Evolutionary conservation across 2,888 invertebrate species (phyloP).

Genomic region (Diarsia brunnea): DNA sequence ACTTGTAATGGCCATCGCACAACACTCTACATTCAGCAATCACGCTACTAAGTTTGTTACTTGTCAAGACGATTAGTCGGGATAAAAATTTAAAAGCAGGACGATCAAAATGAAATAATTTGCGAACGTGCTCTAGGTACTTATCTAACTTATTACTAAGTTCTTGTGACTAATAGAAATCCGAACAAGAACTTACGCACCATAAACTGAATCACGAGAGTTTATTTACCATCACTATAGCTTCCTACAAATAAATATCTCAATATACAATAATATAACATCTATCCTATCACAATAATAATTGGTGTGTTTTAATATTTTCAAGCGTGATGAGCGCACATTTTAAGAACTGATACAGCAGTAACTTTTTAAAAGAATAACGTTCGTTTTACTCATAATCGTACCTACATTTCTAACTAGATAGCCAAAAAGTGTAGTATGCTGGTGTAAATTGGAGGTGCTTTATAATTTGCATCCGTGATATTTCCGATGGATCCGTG

Average conservation of each 20-base stretch:
- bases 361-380: constrained; percentile 8
- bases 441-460: constrained; percentile 37
- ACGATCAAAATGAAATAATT: constrained; percentile 5
- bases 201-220: constrained; percentile 17
- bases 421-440: constrained; percentile 28
- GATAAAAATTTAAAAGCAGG: not conserved
- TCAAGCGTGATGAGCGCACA: constrained; percentile 78
- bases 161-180: constrained; percentile 37
- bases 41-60: not conserved
- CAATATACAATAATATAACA: not conserved
- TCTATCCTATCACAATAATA: constrained; percentile 8
- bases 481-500: constrained; percentile 73
- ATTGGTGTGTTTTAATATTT: constrained; percentile 66
- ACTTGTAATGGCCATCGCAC: constrained; percentile 15
- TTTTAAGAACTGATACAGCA: constrained; percentile 71
- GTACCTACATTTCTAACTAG: constrained; percentile 22
- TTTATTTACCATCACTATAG: not conserved
- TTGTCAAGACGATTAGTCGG: not conserved
- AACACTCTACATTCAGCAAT: constrained; percentile 7
- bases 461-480: constrained; percentile 66
- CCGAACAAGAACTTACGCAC: constrained; percentile 4
- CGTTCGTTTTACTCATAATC: constrained; percentile 20
- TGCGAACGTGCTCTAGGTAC: not conserved
- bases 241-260: not conserved
- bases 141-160: constrained; percentile 5